Evolutionary conservation across 2,797 vertebrate species (phyloP), one percentile per base, ranked within the genome.

Genomic region (Sternarchorhynchus goeldii): DNA sequence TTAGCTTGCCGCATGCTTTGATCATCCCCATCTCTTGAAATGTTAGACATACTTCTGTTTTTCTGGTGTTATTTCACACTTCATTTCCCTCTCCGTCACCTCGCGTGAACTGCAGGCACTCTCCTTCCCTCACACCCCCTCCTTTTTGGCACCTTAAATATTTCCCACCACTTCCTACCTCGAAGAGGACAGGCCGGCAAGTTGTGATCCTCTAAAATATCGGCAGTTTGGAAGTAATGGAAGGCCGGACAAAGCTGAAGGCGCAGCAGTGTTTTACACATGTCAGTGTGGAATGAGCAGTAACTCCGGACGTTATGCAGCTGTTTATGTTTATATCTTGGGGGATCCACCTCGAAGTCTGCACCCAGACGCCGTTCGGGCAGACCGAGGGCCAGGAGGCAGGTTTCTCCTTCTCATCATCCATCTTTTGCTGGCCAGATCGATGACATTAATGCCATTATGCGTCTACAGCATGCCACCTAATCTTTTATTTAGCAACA

Each of bases 401-500:
- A 69, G 60, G 59, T n/a, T 70, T 25, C 53, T 56, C 45, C 73
- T 66, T 50, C 68, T 64, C 53, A 18, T 70, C 74, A 69, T 34
- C 76, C 76, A 63, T 78, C 81, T 73, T 84, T 70, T 56, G 72
- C 75, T 81, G 81, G 83, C 78, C 86, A 86, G 82, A 86, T 78
- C 84, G 74, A 83, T 84, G 71, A 79, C 76, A 68, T 81, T 85
- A 85, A 87, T 84, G 81, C 59, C 78, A 82, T 85, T 84, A 85
- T 79, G 82, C 20, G 31, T 77, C 83, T 83, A 75, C 82, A 75
- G 71, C 69, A 73, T 68, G 80, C 77, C 72, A 76, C 65, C 77
- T 86, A 84, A 88, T 86, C 84, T 76, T 83, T 83, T 83, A 85
- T 85, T 87, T 85, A 84, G 77, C 76, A 73, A 80, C 74, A 55